Evolutionary conservation across 2,797 vertebrate genomes (phyloP).

Genomic region (Oceanodroma leucorhoa): DNA sequence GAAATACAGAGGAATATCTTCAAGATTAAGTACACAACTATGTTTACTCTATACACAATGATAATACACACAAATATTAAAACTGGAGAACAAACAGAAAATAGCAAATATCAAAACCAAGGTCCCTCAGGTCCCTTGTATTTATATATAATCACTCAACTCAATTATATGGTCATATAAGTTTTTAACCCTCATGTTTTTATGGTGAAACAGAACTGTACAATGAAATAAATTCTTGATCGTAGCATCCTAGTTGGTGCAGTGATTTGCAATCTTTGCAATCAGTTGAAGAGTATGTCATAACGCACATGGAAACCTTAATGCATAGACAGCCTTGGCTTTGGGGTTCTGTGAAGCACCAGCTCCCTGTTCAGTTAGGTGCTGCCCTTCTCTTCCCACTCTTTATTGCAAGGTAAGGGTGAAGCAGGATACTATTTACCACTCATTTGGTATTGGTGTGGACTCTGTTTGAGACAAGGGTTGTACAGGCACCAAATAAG

Average conservation of each 20-base stretch:
- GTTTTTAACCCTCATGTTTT: background rate
- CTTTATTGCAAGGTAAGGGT: background rate
- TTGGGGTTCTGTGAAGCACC: background rate
- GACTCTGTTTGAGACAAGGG: background rate
- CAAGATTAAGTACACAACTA: background rate
- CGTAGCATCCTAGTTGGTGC: background rate
- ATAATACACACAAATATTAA: background rate
- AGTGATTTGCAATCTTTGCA: background rate
- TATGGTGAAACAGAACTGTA: background rate
- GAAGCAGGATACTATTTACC: background rate
- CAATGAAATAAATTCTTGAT: background rate
- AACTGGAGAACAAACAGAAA: background rate
- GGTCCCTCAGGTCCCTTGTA: background rate
- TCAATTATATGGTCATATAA: background rate
- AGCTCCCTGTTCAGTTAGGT: background rate
- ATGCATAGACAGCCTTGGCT: background rate
- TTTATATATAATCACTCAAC: background rate
- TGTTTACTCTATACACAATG: background rate
- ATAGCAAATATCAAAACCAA: background rate
- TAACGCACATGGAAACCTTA: background rate
- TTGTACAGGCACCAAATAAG: background rate
- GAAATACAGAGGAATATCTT: background rate
- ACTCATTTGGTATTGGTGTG: background rate
- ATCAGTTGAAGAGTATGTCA: background rate
- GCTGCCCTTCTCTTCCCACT: background rate